phyloP scores from a whole-genome alignment of 2,113 vertebrate species.

The Triplophysa rosa region DNA sequence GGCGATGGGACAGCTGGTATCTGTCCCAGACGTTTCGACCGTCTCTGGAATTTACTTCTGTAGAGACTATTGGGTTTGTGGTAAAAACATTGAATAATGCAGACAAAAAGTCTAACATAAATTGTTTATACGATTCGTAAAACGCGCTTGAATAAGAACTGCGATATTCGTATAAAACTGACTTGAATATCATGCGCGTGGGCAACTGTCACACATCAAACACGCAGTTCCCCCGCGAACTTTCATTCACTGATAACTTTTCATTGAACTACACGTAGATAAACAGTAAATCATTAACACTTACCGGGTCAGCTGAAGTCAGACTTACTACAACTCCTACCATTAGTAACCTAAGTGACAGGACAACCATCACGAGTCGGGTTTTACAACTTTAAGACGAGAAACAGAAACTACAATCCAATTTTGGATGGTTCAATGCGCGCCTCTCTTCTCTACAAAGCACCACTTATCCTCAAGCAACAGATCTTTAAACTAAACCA shows the following conservation, averaged over 20 bases:
- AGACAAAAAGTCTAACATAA: background rate
- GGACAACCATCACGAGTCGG: constrained; percentile 84
- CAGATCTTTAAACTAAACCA: constrained; percentile 28
- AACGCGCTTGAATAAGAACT: too few relatives aligned
- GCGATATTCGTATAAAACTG: background rate
- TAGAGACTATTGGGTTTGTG: background rate
- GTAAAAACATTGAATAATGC: background rate
- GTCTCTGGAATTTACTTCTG: background rate
- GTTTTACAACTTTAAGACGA: constrained; percentile 54
- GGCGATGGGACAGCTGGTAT: constrained; percentile 14
- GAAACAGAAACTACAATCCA: constrained; percentile 53
- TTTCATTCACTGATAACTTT: constrained; percentile 7
- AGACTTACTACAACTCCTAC: constrained; percentile 74
- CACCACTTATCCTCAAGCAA: constrained; percentile 12
- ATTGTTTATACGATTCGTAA: too few relatives aligned
- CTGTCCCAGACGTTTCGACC: background rate
- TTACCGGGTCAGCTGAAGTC: constrained; percentile 86
- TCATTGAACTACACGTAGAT: background rate
- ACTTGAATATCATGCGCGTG: background rate
- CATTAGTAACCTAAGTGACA: constrained; percentile 79
- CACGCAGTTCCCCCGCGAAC: background rate
- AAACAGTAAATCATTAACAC: constrained; percentile 45
- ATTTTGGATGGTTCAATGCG: constrained; percentile 30
- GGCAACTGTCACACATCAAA: background rate
- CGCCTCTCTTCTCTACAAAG: constrained; percentile 43